Base-by-base conservation (phyloP, 2,797 vertebrate genomes). In the Amphiprion clarkii region DNA sequence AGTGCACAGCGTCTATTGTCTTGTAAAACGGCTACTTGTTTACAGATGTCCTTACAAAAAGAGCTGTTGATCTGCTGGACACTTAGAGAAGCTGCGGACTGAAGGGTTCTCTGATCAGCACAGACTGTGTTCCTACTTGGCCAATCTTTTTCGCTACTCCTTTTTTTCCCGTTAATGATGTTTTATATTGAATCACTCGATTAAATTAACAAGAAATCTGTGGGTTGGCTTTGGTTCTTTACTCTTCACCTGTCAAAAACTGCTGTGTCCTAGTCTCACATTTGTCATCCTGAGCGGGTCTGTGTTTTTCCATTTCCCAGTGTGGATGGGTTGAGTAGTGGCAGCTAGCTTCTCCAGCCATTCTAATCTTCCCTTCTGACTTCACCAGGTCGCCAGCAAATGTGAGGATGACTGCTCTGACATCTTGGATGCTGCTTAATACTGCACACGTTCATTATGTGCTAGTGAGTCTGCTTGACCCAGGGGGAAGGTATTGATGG, bases 111-210 rank as follows among this genome's bases (percentile, higher is more conserved):
- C 44, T 46, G 39, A 42, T 78, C 61, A 74, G 79, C 65, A 55
- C 81, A 74, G 74, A 79, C 58, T 60, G 7, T 73, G 48, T 58
- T 6, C 72, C 86, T 63, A 55, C 71, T 76, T 53, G 75, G 52
- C 73, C 56, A 57, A 9, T 82, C 66, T 64, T 76, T 27, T 61
- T 75, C 71, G 57, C 78, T 82, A 1, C 83, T 80, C 16, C 58
- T 53, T 61, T 64, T 40, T 63, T 58, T 80, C 51, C 60, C 62
- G 55, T 82, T 85, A 66, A 89, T 88, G 81, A 76, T 89, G 87
- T 93, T 93, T 93, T 92, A 63, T 93, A 93, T 90, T 58, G 14
- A 93, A 88, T 83, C 82, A 69, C 78, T 82, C 76, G 12, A 93
- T 93, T 93, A 94, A 93, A 94, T 92, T 73, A 92, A 90, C 57